These are phyloP conservation scores for Leptocoma aspasia DNA, from an alignment of 2,113 vertebrate genomes.

Conservation along the genomic window DNA sequence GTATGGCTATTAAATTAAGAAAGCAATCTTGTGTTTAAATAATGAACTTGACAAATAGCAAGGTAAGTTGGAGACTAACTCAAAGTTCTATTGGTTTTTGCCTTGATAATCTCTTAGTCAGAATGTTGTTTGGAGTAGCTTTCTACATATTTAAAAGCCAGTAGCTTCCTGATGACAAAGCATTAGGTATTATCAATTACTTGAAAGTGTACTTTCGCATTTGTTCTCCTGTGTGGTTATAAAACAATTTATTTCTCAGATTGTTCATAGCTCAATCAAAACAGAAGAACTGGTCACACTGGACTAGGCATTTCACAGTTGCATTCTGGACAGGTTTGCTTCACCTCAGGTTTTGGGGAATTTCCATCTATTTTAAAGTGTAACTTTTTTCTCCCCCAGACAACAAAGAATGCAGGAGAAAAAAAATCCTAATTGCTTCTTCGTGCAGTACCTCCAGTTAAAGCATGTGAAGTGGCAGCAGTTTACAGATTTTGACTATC, in stretches of 20 bases:
- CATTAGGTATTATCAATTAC: not conserved
- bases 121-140: not conserved
- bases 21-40: not conserved
- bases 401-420: not conserved
- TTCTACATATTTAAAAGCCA: not conserved
- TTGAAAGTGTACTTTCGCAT: not conserved
- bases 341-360: not conserved
- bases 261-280: not conserved
- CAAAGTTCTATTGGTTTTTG: not conserved
- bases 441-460: not conserved
- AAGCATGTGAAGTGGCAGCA: not conserved
- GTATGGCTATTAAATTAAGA: not conserved
- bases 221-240: not conserved
- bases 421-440: not conserved
- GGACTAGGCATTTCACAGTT: not conserved
- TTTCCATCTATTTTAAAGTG: not conserved
- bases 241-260: not conserved
- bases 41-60: not conserved
- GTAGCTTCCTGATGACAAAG: not conserved
- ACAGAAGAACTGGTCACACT: not conserved
- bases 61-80: not conserved
- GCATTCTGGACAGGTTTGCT: not conserved
- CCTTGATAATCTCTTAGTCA: conserved; percentile 5
- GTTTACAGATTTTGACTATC: not conserved
- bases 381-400: not conserved